Evolutionary conservation across 2,888 invertebrate genomes (phyloP).

Genomic region (Drosophila mettleri): DNA sequence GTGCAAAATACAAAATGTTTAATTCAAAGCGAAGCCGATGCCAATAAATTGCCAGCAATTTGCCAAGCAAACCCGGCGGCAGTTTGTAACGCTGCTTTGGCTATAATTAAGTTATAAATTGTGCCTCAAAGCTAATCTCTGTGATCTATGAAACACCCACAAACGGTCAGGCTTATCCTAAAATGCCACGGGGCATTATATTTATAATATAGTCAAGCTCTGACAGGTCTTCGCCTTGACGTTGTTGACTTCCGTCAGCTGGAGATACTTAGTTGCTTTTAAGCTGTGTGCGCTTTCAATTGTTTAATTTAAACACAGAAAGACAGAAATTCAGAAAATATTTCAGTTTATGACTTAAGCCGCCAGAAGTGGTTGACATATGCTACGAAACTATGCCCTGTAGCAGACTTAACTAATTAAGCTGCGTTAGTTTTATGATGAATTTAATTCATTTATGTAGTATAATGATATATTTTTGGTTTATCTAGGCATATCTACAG

Average conservation of each 20-base stretch:
- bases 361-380: neutral
- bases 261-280: slow-evolving; percentile 35
- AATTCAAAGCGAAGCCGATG: slow-evolving; percentile 46
- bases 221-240: slow-evolving; percentile 52
- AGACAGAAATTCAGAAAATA: slow-evolving; percentile 13
- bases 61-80: slow-evolving; percentile 50
- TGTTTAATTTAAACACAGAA: slow-evolving; percentile 47
- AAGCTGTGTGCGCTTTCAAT: slow-evolving; percentile 48
- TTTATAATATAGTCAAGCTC: slow-evolving; percentile 9
- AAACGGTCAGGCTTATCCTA: slow-evolving; percentile 1
- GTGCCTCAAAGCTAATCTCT: slow-evolving; percentile 55
- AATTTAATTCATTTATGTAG: too few species aligned
- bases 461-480: too few species aligned
- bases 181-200: slow-evolving; percentile 1
- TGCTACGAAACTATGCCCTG: slow-evolving; percentile 13
- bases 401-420: too few species aligned
- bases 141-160: slow-evolving; percentile 72
- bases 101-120: slow-evolving; percentile 79
- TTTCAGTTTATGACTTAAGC: slow-evolving; percentile 38
- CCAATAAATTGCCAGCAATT: slow-evolving; percentile 65
- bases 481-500: neutral
- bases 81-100: slow-evolving; percentile 64
- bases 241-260: slow-evolving; percentile 54
- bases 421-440: too few species aligned
- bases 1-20: slow-evolving; percentile 40